Base-by-base conservation (phyloP, 2,113 vertebrate species). In the Actinemys pallida region DNA sequence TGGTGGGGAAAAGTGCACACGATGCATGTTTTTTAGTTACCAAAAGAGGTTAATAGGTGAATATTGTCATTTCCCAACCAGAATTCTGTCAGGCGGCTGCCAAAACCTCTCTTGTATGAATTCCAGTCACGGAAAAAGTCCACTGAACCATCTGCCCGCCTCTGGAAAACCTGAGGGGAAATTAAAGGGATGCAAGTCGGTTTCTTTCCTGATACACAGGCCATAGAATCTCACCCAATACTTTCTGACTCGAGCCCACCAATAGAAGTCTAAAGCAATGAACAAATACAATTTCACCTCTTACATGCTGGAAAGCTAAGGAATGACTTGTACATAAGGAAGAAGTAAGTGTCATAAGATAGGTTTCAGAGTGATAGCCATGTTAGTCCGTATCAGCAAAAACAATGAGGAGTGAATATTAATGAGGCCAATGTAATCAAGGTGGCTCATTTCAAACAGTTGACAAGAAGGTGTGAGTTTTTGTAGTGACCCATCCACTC, bases 11-110 rank as follows among this genome's bases (percentile, higher is more conserved):
- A 29, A 31, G 12, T 62, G 59, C 29, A 62, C 12, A 29, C 13
- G 6, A 62, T 62, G 29, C 29, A 31, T 31, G 29, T 62, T 62
- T 16, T 62, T 62, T 62, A 62, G 12, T 72, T 54, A 97, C 97
- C 97, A 80, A 62, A 45, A 57, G 79, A 1, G 0, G 97, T 97
- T 39, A 98, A 75, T 6, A 83, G 24, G 0, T 97, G 95, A 22
- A 97, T 84, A 54, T 97, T 78, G 8, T 97, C 94, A 2, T 97
- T 97, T 4, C 96, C 96, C 57, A 97, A 90, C 97, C 97, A 98
- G 90, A 97, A 98, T 65, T 97, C 96, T 1, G 93, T 90, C 24
- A 59, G 89, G 53, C 90, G 97, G 16, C 93, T 97, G 89, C 97
- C 95, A 1, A 98, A 93, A 57, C 56, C 56, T 29, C 25, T 57